Conservation (phyloP, 2,113 vertebrate genomes). For the Psittacula cyanocephala region DNA sequence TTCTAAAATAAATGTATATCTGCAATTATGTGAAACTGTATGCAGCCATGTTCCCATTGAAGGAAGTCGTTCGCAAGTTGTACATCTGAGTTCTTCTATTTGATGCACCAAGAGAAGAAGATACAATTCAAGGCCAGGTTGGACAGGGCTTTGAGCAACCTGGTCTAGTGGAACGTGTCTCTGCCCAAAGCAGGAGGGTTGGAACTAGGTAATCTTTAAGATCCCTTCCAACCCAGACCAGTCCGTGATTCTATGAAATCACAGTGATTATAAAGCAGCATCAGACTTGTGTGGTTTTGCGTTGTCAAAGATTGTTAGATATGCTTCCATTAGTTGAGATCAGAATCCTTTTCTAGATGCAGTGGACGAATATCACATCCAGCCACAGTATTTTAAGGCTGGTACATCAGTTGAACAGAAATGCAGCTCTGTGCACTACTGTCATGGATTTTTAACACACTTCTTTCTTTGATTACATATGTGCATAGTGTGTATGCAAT, state of each 20-base stretch:
- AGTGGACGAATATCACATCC: rapidly evolving
- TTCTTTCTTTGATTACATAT: background rate
- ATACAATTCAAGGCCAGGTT: background rate
- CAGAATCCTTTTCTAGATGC: background rate
- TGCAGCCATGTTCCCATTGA: background rate
- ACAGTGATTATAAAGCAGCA: background rate
- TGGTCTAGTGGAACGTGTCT: background rate
- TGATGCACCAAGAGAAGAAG: background rate
- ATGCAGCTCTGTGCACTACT: background rate
- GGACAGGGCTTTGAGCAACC: background rate
- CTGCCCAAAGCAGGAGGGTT: background rate
- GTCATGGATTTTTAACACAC: background rate
- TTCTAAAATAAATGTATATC: background rate
- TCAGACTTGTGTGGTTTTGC: background rate
- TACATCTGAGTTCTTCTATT: background rate
- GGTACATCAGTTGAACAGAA: background rate
- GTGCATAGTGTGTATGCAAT: rapidly evolving
- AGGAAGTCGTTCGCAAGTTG: background rate
- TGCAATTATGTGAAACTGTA: background rate
- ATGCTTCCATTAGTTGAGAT: background rate
- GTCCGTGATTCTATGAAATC: background rate
- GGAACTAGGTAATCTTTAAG: background rate
- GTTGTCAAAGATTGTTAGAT: background rate
- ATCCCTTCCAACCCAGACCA: background rate
- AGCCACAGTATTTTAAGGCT: background rate